Percentiles rank a stretch among this genome's conserved stretches.
These are phyloP conservation scores for Shinisaurus crocodilurus DNA, from an alignment of 2,113 vertebrate species.

Conservation along the genomic window DNA sequence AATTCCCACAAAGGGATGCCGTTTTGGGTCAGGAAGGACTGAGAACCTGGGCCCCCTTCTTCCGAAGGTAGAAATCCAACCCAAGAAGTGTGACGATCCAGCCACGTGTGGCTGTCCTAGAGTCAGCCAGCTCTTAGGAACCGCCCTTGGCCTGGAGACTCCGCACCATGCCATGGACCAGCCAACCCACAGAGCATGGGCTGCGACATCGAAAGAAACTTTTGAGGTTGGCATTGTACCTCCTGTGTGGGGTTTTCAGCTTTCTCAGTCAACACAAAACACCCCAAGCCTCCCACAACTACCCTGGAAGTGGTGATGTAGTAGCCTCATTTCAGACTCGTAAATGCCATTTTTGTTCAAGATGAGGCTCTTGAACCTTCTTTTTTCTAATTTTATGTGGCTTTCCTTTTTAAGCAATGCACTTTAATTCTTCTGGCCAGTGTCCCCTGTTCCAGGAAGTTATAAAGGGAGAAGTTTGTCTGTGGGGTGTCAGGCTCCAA, in stretches of 20 bases:
- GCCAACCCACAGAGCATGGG: constrained; percentile 74
- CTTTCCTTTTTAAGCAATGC: constrained; percentile 50
- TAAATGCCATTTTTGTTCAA: neutral
- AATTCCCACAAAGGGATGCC: neutral
- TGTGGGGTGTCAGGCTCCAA: constrained; percentile 17
- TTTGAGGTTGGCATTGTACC: rapidly evolving
- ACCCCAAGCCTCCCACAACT: neutral
- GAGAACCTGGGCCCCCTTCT: constrained; percentile 5
- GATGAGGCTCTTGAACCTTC: neutral
- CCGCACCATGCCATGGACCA: constrained; percentile 68
- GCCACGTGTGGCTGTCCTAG: constrained; percentile 24
- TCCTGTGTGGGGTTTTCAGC: neutral
- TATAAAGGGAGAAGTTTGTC: constrained; percentile 10
- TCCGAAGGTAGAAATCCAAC: neutral
- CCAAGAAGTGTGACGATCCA: rapidly evolving
- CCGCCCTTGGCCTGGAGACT: neutral
- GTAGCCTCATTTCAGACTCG: neutral
- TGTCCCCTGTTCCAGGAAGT: constrained; percentile 39
- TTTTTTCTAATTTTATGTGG: neutral
- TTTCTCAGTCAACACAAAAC: rapidly evolving
- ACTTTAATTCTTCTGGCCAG: constrained; percentile 63
- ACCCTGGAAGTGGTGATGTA: neutral
- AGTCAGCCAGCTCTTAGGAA: constrained; percentile 73
- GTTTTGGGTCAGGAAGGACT: neutral
- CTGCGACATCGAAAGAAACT: rapidly evolving